Evolutionary conservation across 2,888 invertebrate genomes (phyloP).

Genomic region (Hypolimnas misippus): DNA sequence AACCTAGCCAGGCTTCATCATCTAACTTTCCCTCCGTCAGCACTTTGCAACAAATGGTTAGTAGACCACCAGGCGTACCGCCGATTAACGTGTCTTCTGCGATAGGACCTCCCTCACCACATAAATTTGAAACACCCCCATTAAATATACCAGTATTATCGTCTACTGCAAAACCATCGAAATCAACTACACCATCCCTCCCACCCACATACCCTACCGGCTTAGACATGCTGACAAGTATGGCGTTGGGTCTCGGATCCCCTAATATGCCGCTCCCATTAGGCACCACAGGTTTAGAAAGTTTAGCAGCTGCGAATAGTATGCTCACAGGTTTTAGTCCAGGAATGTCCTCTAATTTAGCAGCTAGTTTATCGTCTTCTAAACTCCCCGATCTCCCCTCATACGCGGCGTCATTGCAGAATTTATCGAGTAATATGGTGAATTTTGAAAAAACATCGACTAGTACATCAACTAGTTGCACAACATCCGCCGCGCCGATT

Average conservation of each 20-base stretch:
- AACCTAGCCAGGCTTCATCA: slow-evolving; percentile 68
- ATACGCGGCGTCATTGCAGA: slow-evolving; percentile 75
- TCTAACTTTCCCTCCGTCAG: slow-evolving; percentile 79
- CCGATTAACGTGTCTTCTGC: slow-evolving; percentile 77
- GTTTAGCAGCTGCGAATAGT: slow-evolving; percentile 79
- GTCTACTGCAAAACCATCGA: slow-evolving; percentile 84
- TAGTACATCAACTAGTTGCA: slow-evolving; percentile 79
- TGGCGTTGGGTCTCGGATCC: slow-evolving; percentile 77
- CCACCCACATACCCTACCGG: slow-evolving; percentile 78
- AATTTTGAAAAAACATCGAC: slow-evolving; percentile 75
- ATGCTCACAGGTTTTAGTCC: slow-evolving; percentile 74
- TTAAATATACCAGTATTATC: slow-evolving; percentile 85
- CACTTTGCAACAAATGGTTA: slow-evolving; percentile 80
- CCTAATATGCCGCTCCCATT: slow-evolving; percentile 72
- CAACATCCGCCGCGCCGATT: slow-evolving; percentile 76
- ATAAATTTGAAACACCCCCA: slow-evolving; percentile 83
- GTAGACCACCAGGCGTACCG: slow-evolving; percentile 77
- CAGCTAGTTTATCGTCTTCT: slow-evolving; percentile 69
- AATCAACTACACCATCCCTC: slow-evolving; percentile 80
- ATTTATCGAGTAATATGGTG: slow-evolving; percentile 69
- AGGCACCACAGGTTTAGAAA: slow-evolving; percentile 72
- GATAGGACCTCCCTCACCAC: slow-evolving; percentile 78
- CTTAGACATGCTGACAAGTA: slow-evolving; percentile 79
- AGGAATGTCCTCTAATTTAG: slow-evolving; percentile 70
- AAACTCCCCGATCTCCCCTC: slow-evolving; percentile 78